A percentile compares a stretch with the other conserved stretches of the same genome.
These are phyloP conservation scores for Catharus minimus DNA, from an alignment of 2,113 vertebrate species.

Conservation along the genomic window DNA sequence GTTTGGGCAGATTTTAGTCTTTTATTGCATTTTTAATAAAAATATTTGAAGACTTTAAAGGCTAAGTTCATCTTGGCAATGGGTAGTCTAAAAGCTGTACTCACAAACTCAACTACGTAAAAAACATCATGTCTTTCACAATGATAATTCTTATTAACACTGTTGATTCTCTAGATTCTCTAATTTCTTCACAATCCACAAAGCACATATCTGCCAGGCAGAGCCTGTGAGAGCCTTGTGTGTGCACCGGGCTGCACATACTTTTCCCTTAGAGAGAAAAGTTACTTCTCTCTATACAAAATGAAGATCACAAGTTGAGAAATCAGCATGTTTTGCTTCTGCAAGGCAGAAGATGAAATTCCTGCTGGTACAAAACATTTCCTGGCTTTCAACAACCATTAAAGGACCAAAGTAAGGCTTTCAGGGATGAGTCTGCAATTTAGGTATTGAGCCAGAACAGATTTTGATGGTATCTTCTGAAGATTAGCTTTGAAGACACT, in stretches of 20 bases:
- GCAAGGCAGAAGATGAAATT: background rate
- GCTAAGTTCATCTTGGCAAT: slow-evolving; percentile 5
- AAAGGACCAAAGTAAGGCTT: background rate
- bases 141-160: background rate
- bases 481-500: background rate
- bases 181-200: background rate
- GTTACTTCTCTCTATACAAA: background rate
- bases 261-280: background rate
- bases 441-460: background rate
- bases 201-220: background rate
- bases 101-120: background rate
- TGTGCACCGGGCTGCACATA: background rate
- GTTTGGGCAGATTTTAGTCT: slow-evolving; percentile 30
- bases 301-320: background rate
- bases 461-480: background rate
- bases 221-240: background rate
- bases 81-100: background rate
- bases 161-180: background rate
- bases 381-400: background rate
- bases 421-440: background rate
- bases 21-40: slow-evolving; percentile 51
- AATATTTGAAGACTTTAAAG: slow-evolving; percentile 17
- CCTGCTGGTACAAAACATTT: background rate
- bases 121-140: background rate
- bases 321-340: background rate